Percentiles rank a stretch among this genome's conserved stretches.
phyloP scores from a whole-genome alignment of 2,113 vertebrate species.

The Deroptyus accipitrinus region DNA sequence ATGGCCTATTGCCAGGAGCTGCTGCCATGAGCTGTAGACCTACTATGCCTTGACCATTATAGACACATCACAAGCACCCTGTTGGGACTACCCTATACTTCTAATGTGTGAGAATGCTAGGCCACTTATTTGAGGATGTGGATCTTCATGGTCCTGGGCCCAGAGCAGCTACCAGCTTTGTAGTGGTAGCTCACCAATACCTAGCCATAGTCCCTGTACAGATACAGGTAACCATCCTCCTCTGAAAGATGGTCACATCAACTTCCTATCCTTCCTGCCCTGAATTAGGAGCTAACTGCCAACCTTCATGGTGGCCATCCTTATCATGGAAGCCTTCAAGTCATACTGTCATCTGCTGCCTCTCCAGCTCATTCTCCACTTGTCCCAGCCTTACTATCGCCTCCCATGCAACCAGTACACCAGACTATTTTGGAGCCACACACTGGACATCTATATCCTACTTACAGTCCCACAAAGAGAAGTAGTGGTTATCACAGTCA shows the following conservation, averaged over 20 bases:
- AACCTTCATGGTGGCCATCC: neutral
- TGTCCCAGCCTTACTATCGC: neutral
- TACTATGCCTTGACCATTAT: neutral
- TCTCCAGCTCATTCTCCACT: rapidly evolving
- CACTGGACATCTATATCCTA: neutral
- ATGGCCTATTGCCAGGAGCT: neutral
- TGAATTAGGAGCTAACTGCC: neutral
- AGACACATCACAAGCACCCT: neutral
- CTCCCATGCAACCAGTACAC: neutral
- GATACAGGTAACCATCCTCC: neutral
- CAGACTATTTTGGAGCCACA: neutral
- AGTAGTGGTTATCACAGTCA: neutral
- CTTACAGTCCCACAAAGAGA: neutral
- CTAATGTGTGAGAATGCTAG: neutral
- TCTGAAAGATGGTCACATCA: neutral
- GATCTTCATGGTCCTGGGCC: neutral
- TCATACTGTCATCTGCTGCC: neutral
- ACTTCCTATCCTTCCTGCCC: neutral
- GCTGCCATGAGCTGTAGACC: neutral
- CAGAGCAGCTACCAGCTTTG: neutral
- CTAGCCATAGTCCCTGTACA: neutral
- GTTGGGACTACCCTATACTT: neutral
- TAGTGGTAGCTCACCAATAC: neutral
- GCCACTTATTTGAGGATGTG: neutral
- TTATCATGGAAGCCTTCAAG: neutral